Evolutionary conservation across 2,113 vertebrate species (phyloP), one percentile per base, ranked within the genome.

Genomic region (Microcebus lehilahytsara): DNA sequence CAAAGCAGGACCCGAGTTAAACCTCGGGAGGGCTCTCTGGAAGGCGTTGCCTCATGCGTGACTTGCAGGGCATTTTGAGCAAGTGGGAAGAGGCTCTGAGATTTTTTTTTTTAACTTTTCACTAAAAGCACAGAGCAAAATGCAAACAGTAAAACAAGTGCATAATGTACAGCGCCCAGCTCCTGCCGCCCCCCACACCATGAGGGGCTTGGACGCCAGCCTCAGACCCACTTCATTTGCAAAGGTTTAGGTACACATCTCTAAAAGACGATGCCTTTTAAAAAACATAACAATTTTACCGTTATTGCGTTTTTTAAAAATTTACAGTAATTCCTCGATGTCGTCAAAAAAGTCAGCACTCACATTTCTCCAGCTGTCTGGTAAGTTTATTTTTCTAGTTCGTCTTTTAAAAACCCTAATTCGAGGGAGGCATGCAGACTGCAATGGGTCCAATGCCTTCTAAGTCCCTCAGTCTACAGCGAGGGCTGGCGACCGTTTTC

Each of bases 201-300:
- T 6, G 56, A 0, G 16, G 16, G 17, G 56, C 56, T 2, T 7
- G 6, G 78, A 16, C 12, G 30, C 77, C 1, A 27, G 19, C 56
- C 20, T 27, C 42, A 0, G 11, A 51, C 10, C 22, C n/a, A 1
- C 10, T 25, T 16, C 23, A 1, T 1, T 62, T 5, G 8, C 5
- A 5, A 13, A 22, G 0, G 3, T 12, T 27, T 58, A 8, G 0
- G 34, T 5, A 0, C 3, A 5, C 1, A 0, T 27, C 78, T 32
- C 23, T 6, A 4, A 32, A 56, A 0, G 32, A 9, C 1, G 37
- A 2, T 1, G 20, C 1, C 32, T 58, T 85, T 14, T 2, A 1
- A 17, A 56, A 40, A 16, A 58, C 30, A 6, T 16, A 32, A 37
- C n/a, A 7, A 3, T 0, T 2, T 32, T 13, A 60, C 32, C 32